Conservation (phyloP, 2,113 vertebrate species). For the Pycnonotus jocosus region DNA sequence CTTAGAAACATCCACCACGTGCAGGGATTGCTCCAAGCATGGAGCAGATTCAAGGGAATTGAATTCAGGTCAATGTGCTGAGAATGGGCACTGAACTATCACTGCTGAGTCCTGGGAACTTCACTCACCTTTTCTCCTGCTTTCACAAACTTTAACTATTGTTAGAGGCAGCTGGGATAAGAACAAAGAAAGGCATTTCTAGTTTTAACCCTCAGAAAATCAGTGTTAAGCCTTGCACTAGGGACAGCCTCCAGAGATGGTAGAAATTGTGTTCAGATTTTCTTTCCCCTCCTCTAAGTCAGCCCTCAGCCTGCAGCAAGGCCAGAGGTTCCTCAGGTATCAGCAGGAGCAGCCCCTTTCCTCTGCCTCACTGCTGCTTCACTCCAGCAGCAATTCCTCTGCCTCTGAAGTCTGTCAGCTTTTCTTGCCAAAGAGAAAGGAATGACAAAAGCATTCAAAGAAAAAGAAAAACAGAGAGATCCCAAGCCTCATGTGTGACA, state of each 20-base stretch:
- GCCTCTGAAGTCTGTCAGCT: background rate
- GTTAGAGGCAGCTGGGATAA: background rate
- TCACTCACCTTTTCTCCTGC: background rate
- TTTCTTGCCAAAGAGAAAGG: conserved; percentile 27
- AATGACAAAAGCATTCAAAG: conserved; percentile 38
- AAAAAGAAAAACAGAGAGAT: conserved; percentile 49
- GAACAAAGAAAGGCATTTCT: background rate
- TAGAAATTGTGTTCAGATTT: background rate
- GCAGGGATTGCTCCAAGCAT: background rate
- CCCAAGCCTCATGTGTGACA: conserved; percentile 40
- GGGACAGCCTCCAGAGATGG: background rate
- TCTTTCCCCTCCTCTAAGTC: background rate
- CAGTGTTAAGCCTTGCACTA: background rate
- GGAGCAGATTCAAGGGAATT: background rate
- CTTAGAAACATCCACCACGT: fast-evolving
- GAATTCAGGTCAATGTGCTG: background rate
- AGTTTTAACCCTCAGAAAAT: background rate
- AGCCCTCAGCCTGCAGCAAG: background rate
- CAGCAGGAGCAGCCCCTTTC: background rate
- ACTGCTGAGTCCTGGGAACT: background rate
- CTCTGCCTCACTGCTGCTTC: background rate
- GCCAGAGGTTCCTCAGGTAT: background rate
- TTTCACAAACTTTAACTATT: background rate
- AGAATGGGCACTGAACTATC: background rate
- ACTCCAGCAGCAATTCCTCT: background rate